phyloP scores from a whole-genome alignment of 2,797 vertebrate genomes.

The Hipposideros larvatus region DNA sequence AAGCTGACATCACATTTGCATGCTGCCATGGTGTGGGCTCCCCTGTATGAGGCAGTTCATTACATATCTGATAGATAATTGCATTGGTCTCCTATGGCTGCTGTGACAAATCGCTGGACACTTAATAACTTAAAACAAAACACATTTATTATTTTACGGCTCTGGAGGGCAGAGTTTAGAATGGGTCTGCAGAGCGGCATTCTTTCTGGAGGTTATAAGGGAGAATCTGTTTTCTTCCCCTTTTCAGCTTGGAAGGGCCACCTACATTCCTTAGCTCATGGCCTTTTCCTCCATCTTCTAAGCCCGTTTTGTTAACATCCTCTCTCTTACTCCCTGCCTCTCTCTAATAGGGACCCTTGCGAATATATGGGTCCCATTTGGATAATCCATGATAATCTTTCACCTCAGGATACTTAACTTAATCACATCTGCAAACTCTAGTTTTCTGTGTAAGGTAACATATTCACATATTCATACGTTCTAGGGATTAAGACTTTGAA shows the following conservation, averaged over 20 bases:
- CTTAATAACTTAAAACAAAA: background rate
- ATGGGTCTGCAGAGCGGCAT: rapidly evolving
- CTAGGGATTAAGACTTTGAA: background rate
- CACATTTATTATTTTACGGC: background rate
- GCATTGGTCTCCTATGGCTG: background rate
- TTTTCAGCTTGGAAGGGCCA: background rate
- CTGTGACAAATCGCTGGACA: background rate
- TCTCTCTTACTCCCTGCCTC: background rate
- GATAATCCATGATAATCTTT: background rate
- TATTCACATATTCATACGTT: background rate
- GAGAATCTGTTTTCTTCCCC: background rate
- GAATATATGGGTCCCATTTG: background rate
- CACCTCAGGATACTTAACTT: background rate
- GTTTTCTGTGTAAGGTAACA: background rate
- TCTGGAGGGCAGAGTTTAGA: background rate
- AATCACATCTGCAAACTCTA: background rate
- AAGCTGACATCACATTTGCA: background rate
- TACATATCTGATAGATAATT: background rate
- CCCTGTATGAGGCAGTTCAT: background rate
- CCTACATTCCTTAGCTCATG: background rate
- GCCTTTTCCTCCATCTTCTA: background rate
- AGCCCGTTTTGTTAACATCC: no score
- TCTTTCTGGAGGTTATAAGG: background rate
- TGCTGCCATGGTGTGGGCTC: background rate
- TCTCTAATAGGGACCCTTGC: background rate